phyloP scores from a whole-genome alignment of 2,113 vertebrate genomes.

The Zeus faber region DNA sequence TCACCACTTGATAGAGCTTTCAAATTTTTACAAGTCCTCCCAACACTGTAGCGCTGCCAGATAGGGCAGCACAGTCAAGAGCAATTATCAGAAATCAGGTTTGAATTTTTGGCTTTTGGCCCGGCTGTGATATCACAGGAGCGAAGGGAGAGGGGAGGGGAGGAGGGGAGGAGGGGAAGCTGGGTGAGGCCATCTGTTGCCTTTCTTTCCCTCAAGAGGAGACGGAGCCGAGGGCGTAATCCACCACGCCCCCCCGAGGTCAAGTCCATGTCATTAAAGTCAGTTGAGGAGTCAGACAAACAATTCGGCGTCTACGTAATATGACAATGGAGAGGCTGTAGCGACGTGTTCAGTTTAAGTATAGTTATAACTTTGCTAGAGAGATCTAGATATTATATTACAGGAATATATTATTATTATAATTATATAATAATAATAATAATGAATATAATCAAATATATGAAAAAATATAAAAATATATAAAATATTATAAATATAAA shows the following conservation, averaged over 20 bases:
- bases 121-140: slow-evolving; percentile 6
- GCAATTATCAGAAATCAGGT: slow-evolving; percentile 19
- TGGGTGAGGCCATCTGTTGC: slow-evolving; percentile 48
- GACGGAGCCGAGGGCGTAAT: slow-evolving; percentile 17
- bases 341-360: too few species aligned
- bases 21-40: too few species aligned
- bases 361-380: too few species aligned
- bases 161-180: slow-evolving; percentile 10
- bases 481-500: too few species aligned
- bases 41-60: too few species aligned
- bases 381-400: too few species aligned
- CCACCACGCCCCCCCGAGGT: slow-evolving; percentile 18
- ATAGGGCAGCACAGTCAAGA: neutral
- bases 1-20: too few species aligned
- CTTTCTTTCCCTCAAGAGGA: slow-evolving; percentile 40
- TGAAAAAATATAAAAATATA: too few species aligned
- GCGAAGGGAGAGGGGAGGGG: neutral
- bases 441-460: too few species aligned
- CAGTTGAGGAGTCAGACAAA: slow-evolving; percentile 1
- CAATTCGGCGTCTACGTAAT: neutral
- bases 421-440: too few species aligned
- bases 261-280: slow-evolving; percentile 30
- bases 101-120: slow-evolving; percentile 35
- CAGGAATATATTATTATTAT: too few species aligned
- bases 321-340: too few species aligned